Evolutionary conservation across 2,888 invertebrate genomes (phyloP).

Genomic region (Macrophya alboannulata): DNA sequence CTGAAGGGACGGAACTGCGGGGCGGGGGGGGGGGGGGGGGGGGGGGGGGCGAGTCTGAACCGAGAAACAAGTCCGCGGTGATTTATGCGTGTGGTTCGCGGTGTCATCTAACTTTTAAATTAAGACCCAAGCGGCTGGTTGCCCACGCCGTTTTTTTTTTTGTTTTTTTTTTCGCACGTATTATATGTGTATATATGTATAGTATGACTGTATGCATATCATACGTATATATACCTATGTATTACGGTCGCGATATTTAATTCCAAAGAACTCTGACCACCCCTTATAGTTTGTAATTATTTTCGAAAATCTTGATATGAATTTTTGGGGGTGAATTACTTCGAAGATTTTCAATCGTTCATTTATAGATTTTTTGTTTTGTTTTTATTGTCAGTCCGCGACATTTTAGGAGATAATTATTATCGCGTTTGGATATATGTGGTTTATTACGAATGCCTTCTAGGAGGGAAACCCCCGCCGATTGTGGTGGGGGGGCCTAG

Average conservation of each 20-base stretch:
- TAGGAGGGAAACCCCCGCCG: conserved; percentile 76
- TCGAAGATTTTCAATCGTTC: background rate
- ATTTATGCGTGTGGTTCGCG: conserved; percentile 67
- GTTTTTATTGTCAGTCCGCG: background rate
- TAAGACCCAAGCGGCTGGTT: conserved; percentile 66
- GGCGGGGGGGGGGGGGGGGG: conserved; percentile 21
- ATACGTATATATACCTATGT: background rate
- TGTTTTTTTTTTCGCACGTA: background rate
- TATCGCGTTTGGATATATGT: conserved; percentile 36
- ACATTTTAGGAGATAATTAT: background rate
- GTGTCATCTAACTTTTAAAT: conserved; percentile 74
- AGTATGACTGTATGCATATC: conserved; percentile 4
- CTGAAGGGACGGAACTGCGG: conserved; percentile 10
- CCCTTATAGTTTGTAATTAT: background rate
- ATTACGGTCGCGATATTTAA: background rate
- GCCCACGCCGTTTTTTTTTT: conserved; percentile 1
- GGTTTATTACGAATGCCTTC: conserved; percentile 62
- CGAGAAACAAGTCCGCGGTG: conserved; percentile 58
- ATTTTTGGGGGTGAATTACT: background rate
- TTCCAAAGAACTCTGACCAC: background rate
- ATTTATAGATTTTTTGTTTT: conserved; percentile 29
- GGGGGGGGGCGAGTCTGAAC: conserved; percentile 10
- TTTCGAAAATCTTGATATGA: background rate
- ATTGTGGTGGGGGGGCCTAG: conserved; percentile 71
- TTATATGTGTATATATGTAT: background rate